Percentiles rank a stretch among this genome's conserved stretches.
Conservation (phyloP, 2,888 invertebrate species). For the Ophonus ardosiacus region DNA sequence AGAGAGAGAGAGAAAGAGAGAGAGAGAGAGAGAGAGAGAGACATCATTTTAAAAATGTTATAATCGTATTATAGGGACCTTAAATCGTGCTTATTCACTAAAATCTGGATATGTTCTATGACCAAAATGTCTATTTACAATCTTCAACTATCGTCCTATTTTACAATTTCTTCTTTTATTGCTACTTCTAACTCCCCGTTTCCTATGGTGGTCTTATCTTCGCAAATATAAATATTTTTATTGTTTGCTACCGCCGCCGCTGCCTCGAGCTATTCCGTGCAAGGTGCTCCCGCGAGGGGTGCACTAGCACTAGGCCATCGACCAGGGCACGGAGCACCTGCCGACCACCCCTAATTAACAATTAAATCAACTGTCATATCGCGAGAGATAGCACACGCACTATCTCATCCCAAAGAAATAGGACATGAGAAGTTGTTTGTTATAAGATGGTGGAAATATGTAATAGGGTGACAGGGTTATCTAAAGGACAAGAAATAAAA, state of each 20-base stretch:
- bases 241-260: background rate
- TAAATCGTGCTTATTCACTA: too few species aligned
- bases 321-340: conserved; percentile 26
- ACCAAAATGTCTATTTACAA: too few species aligned
- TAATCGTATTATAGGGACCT: too few species aligned
- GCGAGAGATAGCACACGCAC: background rate
- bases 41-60: too few species aligned
- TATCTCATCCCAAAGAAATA: background rate
- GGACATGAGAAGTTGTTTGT: background rate
- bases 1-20: too few species aligned
- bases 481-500: too few species aligned
- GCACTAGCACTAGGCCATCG: conserved; percentile 32
- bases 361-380: conserved; percentile 56
- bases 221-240: background rate
- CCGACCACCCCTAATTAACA: conserved; percentile 52
- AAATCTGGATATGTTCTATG: too few species aligned
- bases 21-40: too few species aligned
- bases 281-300: conserved; percentile 9
- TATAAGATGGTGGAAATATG: background rate
- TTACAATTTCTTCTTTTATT: background rate
- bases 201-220: background rate
- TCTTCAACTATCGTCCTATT: background rate
- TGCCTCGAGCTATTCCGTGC: background rate
- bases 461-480: background rate
- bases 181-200: background rate